phyloP scores from a whole-genome alignment of 2,113 vertebrate species.

The Mohoua ochrocephala region DNA sequence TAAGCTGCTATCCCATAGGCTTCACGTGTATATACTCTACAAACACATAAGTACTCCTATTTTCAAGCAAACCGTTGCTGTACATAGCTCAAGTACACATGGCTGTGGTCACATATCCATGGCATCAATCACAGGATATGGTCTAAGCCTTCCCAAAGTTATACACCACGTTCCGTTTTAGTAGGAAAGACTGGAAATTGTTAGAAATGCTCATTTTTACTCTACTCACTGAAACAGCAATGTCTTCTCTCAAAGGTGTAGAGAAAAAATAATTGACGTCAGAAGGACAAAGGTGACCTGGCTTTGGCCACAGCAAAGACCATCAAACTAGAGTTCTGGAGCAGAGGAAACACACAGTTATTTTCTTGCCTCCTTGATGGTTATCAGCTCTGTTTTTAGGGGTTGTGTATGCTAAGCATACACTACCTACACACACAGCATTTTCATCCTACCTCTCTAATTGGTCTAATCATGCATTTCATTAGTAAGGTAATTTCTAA shows the following conservation, averaged over 20 bases:
- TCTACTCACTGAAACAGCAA: not conserved
- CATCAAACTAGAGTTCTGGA: not conserved
- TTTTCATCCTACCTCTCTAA: not conserved
- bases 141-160: not conserved
- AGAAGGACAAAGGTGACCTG: not conserved
- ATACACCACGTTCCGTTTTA: not conserved
- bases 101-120: not conserved
- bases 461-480: not conserved
- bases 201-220: not conserved
- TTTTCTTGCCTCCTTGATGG: not conserved
- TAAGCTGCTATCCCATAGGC: not conserved
- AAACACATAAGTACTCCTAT: not conserved
- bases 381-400: not conserved
- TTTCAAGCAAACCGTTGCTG: not conserved
- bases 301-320: not conserved
- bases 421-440: not conserved
- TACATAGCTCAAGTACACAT: accelerated
- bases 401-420: not conserved
- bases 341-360: not conserved
- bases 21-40: accelerated
- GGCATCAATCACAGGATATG: not conserved
- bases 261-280: not conserved
- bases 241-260: not conserved
- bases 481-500: constrained; percentile 21
- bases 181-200: not conserved